Percentiles rank a stretch among this genome's conserved stretches.
Evolutionary conservation across 2,113 vertebrate genomes (phyloP).

Genomic region (Rhinoptilus africanus): DNA sequence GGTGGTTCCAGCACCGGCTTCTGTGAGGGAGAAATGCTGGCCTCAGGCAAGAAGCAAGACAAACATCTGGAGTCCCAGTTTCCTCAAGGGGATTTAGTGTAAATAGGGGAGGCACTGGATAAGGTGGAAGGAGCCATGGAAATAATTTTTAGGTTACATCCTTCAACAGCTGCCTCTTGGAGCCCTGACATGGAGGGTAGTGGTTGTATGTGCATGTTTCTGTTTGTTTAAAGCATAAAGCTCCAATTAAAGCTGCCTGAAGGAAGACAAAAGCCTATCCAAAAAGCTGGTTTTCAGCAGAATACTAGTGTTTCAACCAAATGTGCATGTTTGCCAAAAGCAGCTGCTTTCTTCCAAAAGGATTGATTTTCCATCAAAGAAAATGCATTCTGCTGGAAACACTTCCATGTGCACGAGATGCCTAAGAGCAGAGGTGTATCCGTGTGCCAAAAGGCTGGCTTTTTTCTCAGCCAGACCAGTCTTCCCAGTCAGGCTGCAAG

Average conservation of each 20-base stretch:
- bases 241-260: background rate
- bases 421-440: background rate
- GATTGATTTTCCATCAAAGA: background rate
- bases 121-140: background rate
- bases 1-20: constrained; percentile 87
- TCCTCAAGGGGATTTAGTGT: background rate
- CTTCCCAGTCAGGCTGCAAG: background rate
- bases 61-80: background rate
- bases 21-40: constrained; percentile 55
- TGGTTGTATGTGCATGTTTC: background rate
- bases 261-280: background rate
- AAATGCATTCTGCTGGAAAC: background rate
- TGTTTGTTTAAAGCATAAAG: background rate
- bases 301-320: background rate
- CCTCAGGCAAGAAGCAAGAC: background rate
- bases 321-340: background rate
- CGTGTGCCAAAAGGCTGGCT: background rate
- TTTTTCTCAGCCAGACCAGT: background rate
- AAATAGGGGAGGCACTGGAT: background rate
- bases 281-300: background rate
- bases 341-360: background rate
- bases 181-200: background rate
- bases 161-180: background rate
- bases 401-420: background rate
- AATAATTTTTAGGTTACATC: background rate